Evolutionary conservation across 2,888 invertebrate genomes (phyloP), one percentile per base, ranked within the genome.

Genomic region (Eilema sororculum): DNA sequence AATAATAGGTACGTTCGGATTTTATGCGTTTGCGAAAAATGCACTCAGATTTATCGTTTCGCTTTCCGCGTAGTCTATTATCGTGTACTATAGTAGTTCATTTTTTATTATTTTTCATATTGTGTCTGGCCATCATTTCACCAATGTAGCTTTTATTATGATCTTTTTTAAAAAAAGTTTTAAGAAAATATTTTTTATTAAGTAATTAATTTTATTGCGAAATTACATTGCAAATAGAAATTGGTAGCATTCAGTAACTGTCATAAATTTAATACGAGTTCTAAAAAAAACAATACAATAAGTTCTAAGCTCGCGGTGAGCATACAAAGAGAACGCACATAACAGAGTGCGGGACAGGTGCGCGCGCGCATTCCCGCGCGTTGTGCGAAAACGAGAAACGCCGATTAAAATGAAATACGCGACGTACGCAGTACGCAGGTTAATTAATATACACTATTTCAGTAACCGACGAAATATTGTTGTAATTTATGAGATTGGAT

Each of bases 1-100:
- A 91, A 94, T 92, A 91, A 93, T 91, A 91, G 87, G 88, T 91
- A 92, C 92, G 92, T 93, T 90, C 81, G 85, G 89, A 92, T 93
- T 93, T 93, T 93, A 93, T 94, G 93, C 93, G 94, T 94, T 93
- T 90, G 91, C 87, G 93, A 93, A 94, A 94, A 94, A 94, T 92
- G 91, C 90, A 87, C 85, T 85, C 86, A 84, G 91, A 93, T 93
- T 93, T 93, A 93, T 94, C 86, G 90, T 88, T 87, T 87, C 86
- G 87, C 88, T 91, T 92, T 91, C 91, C 90, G 89, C 89, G 90
- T 91, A 89, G 87, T 91, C 90, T 90, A 91, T 90, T 91, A 90
- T 86, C 83, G 87, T 86, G 84, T 84, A 86, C 77, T 73, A 73
- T 69, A 77, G 78, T 81, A 74, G 74, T 73, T 72, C 68, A 68